Base-by-base conservation (phyloP, 2,113 vertebrate species). In the Sterrhoptilus dennistouni region DNA sequence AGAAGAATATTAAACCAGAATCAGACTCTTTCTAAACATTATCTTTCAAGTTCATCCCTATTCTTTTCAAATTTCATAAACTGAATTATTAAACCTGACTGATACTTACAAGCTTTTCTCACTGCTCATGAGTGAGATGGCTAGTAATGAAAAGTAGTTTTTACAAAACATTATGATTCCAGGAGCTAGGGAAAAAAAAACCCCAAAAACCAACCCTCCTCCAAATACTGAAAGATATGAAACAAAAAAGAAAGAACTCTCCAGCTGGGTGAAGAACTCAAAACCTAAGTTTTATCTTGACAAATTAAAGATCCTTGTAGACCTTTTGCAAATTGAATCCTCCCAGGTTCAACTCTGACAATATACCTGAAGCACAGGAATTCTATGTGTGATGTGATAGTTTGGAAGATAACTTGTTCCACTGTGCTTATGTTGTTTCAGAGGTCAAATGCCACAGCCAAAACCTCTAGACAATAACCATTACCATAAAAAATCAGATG, bases 181-280 rank as follows among this genome's bases (percentile, higher is more conserved):
- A 66, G 21, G 18, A 61, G 15, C 13, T 78, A 74, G 35, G 42
- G 20, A 4, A 2, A 54, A 56, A 56, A 71, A n/a, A 18, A 9
- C 0, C 11, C 25, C 27, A 38, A 25, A 12, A 56, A 69, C 33
- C 15, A 21, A 21, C 2, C 1, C 2, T 10, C 17, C 3, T 1
- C 3, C 5, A 56, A 53, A 66, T 11, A 47, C 15, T 49, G 28
- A 64, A 33, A 49, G 5, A 35, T 29, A n/a, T 11, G 21, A 78
- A 87, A 87, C n/a, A 40, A 38, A 87, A 31, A 50, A 54, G 33
- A 19, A 90, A 35, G 70, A 91, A n/a, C 5, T 81, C 23, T 87
- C 21, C 44, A 79, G 3, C 13, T 78, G n/a, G 4, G 5, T 64
- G 38, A 65, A 63, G 53, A 91, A 78, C 14, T 19, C 8, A 28